These are phyloP conservation scores for Leucophenga montana DNA, from an alignment of 2,888 invertebrate species.

Conservation along the genomic window DNA sequence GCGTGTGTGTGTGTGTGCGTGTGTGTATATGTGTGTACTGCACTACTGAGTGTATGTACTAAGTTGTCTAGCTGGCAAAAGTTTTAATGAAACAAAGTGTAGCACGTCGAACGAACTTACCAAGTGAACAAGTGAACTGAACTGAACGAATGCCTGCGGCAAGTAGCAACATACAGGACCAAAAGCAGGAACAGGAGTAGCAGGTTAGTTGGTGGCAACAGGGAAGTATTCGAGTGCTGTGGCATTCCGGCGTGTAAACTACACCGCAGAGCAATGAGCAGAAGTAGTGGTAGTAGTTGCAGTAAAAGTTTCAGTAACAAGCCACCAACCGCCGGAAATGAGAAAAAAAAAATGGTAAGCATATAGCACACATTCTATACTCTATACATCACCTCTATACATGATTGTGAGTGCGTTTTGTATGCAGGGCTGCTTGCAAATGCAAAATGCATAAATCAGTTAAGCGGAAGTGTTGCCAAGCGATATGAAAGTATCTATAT, in stretches of 20 bases:
- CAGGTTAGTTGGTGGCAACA: no score
- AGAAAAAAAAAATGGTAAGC: constrained; percentile 43
- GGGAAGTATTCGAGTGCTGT: not conserved
- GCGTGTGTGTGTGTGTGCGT: constrained; percentile 24
- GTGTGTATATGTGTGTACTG: constrained; percentile 15
- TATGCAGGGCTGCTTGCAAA: not conserved
- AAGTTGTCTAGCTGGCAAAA: constrained; percentile 32
- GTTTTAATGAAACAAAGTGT: constrained; percentile 57
- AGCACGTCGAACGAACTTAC: constrained; percentile 29
- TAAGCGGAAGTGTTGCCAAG: constrained; percentile 23
- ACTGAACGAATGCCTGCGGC: constrained; percentile 15
- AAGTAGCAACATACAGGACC: constrained; percentile 34
- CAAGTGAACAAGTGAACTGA: constrained; percentile 1
- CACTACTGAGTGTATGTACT: constrained; percentile 36
- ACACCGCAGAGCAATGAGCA: constrained; percentile 46
- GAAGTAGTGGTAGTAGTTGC: constrained; percentile 12
- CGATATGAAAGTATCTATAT: not conserved
- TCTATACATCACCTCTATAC: not conserved
- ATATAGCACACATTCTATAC: not conserved
- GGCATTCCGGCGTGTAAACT: constrained; percentile 52
- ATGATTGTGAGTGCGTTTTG: not conserved
- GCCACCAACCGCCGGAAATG: constrained; percentile 51
- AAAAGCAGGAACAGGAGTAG: constrained; percentile 17
- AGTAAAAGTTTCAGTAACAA: constrained; percentile 46
- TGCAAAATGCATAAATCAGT: constrained; percentile 22